Percentiles rank a stretch among this genome's conserved stretches.
phyloP scores from a whole-genome alignment of 53 echinoderm and acorn worm species.

The Echinometra lucunter region DNA sequence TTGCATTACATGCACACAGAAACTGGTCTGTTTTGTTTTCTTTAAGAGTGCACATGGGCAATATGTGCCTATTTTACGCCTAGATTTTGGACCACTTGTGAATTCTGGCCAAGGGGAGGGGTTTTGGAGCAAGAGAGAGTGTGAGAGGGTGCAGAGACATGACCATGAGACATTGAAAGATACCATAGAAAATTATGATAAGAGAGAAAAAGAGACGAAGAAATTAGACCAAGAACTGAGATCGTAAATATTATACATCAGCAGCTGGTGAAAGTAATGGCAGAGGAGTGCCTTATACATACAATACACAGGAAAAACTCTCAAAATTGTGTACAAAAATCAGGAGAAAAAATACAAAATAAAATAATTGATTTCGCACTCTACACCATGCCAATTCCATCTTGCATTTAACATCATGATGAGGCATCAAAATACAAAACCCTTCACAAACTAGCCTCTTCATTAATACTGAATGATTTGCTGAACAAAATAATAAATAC shows the following conservation, averaged over 20 bases:
- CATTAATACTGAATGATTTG: constrained; percentile 52
- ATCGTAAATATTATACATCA: background rate
- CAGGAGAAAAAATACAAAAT: background rate
- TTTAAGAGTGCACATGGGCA: too few relatives aligned
- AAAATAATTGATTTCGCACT: background rate
- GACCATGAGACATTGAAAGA: too few relatives aligned
- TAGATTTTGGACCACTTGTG: too few relatives aligned
- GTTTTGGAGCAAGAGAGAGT: too few relatives aligned
- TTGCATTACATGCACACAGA: too few relatives aligned
- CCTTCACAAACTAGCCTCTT: background rate
- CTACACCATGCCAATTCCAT: background rate
- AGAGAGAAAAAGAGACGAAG: background rate
- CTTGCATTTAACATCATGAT: background rate
- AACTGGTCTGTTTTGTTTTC: too few relatives aligned
- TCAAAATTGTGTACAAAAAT: constrained; percentile 1
- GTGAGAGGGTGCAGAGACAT: too few relatives aligned
- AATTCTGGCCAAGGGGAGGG: too few relatives aligned
- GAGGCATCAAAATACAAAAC: background rate
- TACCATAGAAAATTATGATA: too few relatives aligned
- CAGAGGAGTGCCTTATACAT: constrained; percentile 52
- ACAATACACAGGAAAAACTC: constrained; percentile 55
- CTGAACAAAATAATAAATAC: constrained; percentile 47
- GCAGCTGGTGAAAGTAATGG: constrained; percentile 65
- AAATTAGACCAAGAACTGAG: too few relatives aligned
- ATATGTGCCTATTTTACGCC: too few relatives aligned